Base-by-base conservation (phyloP, 2,797 vertebrate species). In the Balearica regulorum region DNA sequence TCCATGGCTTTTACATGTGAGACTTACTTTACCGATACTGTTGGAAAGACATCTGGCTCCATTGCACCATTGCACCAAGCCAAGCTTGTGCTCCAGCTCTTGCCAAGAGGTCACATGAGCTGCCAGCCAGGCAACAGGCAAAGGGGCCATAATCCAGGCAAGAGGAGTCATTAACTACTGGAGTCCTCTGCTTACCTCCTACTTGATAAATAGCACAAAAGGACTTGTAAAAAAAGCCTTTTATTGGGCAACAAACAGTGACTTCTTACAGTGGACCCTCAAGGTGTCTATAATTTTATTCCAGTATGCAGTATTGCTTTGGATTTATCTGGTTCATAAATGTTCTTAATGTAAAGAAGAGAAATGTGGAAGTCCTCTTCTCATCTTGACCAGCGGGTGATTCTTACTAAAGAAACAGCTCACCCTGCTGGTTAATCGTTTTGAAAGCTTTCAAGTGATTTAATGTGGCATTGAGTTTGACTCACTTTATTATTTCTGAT, bases 401-500 rank as follows among this genome's bases (percentile, higher is more conserved):
- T 72, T 89, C 66, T 82, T 95, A 81, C 88, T 87, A 85, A 92
- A 84, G 90, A 92, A 96, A 97, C 49, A 97, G 82, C 77, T 96
- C 89, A 91, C 65, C 60, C 69, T 93, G 44, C 44, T 97, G 94
- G 91, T 95, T 96, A 89, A 62, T 83, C 26, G 10, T 81, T 95
- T 78, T 12, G 48, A 96, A 95, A 89, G 94, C 70, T 87, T 91
- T 87, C 49, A 78, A 89, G 71, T 83, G 77, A 95, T 96, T 96
- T 96, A 83, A 93, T 83, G 62, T 66, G 77, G 75, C 57, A 84
- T 43, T 81, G 88, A 89, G 51, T 87, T 93, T 91, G 84, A 94
- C 60, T 95, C 76, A 86, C 33, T 97, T 92, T 92, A 79, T 94
- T 97, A 87, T 92, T 96, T 93, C 85, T 95, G 62, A 89, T 94